A percentile compares a stretch with the other conserved stretches of the same genome.
Conservation (phyloP, 2,113 vertebrate species). For the Myocastor coypus region DNA sequence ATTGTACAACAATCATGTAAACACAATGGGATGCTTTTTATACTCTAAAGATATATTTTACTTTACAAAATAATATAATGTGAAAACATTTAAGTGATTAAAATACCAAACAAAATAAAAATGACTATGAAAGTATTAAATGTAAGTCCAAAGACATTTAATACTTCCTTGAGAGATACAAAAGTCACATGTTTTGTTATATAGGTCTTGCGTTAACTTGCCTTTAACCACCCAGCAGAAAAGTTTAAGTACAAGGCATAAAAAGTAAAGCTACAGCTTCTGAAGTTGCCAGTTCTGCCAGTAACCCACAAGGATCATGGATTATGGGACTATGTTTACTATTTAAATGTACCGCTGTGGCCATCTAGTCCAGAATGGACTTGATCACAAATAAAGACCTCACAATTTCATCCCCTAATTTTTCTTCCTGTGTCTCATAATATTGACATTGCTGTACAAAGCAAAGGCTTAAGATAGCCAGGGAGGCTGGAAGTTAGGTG, state of each 20-base stretch:
- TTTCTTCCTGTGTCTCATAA: background rate
- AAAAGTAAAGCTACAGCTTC: too few relatives aligned
- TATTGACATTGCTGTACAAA: background rate
- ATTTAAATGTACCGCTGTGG: background rate
- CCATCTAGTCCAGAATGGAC: background rate
- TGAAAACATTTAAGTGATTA: background rate
- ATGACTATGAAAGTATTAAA: background rate
- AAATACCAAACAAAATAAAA: conserved; percentile 1
- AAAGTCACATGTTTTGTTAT: too few relatives aligned
- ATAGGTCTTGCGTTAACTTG: too few relatives aligned
- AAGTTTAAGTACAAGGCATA: too few relatives aligned
- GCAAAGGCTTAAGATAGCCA: background rate
- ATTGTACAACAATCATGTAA: too few relatives aligned
- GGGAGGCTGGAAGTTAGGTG: background rate
- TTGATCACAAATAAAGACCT: background rate
- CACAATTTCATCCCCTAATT: background rate
- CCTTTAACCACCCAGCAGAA: too few relatives aligned
- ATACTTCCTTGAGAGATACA: too few relatives aligned
- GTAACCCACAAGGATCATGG: too few relatives aligned
- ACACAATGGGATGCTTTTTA: background rate
- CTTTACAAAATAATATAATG: background rate
- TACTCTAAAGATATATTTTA: background rate
- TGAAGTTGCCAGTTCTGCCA: too few relatives aligned
- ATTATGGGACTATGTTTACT: background rate
- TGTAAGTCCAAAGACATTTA: background rate